phyloP scores from a whole-genome alignment of 1,140 invertebrate species.

The Zaprionus inermis region DNA sequence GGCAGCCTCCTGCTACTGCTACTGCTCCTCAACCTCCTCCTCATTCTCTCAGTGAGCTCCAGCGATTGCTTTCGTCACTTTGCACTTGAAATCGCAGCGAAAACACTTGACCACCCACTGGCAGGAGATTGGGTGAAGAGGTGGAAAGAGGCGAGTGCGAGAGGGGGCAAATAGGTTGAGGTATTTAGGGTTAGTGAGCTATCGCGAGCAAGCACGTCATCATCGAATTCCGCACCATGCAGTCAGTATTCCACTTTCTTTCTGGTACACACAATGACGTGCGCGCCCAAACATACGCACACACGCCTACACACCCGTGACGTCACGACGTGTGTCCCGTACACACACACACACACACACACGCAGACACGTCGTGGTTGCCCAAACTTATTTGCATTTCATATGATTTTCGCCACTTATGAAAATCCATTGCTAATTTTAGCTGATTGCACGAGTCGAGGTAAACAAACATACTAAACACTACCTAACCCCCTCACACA shows the following conservation, averaged over 20 bases:
- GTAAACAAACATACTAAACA: constrained; percentile 62
- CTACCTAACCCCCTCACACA: not conserved
- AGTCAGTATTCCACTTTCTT: not conserved
- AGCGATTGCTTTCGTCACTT: constrained; percentile 44
- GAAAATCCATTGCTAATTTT: constrained; percentile 57
- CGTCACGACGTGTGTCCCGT: constrained; percentile 10
- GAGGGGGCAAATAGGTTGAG: not conserved
- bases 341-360: not conserved
- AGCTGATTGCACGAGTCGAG: constrained; percentile 65
- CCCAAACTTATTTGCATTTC: constrained; percentile 20
- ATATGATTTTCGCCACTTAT: constrained; percentile 32
- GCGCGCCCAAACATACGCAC: not conserved
- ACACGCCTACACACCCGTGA: not conserved
- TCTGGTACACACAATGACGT: not conserved
- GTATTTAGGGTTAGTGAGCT: not conserved
- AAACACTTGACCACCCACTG: constrained; percentile 59
- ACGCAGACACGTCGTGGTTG: not conserved
- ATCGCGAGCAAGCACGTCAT: not conserved
- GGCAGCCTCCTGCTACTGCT: constrained; percentile 2
- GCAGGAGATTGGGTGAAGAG: not conserved
- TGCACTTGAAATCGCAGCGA: constrained; percentile 51
- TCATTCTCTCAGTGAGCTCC: not conserved
- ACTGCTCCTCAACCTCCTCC: too few relatives aligned
- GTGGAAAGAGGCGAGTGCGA: too few relatives aligned
- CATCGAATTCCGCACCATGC: not conserved